Base-by-base conservation (phyloP, 2,888 invertebrate genomes). In the Apocheima hispidaria region DNA sequence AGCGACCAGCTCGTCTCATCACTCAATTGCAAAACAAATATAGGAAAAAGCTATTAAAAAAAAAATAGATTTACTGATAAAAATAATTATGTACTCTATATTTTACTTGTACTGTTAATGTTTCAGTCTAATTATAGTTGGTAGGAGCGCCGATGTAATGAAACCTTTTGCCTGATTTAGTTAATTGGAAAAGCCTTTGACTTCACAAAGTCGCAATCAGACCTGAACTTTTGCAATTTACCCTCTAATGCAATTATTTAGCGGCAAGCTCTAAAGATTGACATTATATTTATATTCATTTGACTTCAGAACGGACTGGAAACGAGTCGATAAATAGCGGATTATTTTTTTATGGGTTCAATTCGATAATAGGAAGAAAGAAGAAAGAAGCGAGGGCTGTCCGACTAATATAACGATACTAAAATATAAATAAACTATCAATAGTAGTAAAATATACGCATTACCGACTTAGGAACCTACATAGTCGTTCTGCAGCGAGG, bases 101-200 rank as follows among this genome's bases (percentile, higher is more conserved):
- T n/a, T n/a, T n/a, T n/a, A n/a, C n/a, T n/a, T n/a, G n/a, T n/a
- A n/a, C n/a, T n/a, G n/a, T n/a, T n/a, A n/a, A n/a, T n/a, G n/a
- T n/a, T n/a, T n/a, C n/a, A n/a, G n/a, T n/a, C n/a, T n/a, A n/a
- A n/a, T 23, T 6, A 2, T 23, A 23, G 5, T 23, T 50, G 48
- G 59, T 54, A 57, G 33, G 49, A 36, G 30, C 38, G 28, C 26
- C 26, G 52, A 52, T 49, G 49, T 20, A 69, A 69, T 71, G 65
- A 72, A 69, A 68, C 65, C 74, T 74, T 73, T 75, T 74, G 72
- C 74, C 72, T 73, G 72, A 73, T 74, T 77, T 72, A 70, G 74
- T 74, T 79, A 77, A 78, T 77, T 79, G 71, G 64, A 63, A 68
- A 68, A 69, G 64, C n/a, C 64, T 48, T 41, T 50, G 58, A 60